Percentiles rank a stretch among this genome's conserved stretches.
Evolutionary conservation across 64 coral and sea anemone species (phyloP).

Genomic region (Actinia equina): DNA sequence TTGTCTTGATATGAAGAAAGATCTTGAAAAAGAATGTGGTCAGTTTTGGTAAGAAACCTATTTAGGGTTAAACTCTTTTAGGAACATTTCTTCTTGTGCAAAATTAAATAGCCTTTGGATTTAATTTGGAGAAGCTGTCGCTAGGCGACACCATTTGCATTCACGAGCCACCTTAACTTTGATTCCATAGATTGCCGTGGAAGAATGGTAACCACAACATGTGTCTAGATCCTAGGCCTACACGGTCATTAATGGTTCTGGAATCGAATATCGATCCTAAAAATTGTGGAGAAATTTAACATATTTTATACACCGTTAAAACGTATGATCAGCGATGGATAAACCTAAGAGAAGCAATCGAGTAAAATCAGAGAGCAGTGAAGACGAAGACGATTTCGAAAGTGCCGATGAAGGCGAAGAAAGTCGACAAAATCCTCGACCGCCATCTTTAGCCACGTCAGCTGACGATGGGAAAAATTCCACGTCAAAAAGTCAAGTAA

Average conservation of each 20-base stretch:
- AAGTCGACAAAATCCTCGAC: background rate
- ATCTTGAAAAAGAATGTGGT: too few species aligned
- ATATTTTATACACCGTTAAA: background rate
- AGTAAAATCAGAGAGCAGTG: slow-evolving; percentile 55
- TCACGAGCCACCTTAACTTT: background rate
- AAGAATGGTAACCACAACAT: slow-evolving; percentile 19
- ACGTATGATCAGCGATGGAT: background rate
- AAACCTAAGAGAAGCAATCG: background rate
- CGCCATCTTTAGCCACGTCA: slow-evolving; percentile 80
- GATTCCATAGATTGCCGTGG: background rate
- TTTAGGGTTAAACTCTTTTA: too few species aligned
- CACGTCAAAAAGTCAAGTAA: slow-evolving; percentile 54
- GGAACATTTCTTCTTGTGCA: too few species aligned
- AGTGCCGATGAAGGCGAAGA: slow-evolving; percentile 98
- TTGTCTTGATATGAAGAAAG: too few species aligned
- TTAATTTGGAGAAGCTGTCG: background rate
- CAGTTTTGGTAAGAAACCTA: too few species aligned
- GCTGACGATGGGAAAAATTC: slow-evolving; percentile 55
- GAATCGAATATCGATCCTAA: background rate
- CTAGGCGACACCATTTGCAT: background rate
- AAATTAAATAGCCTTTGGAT: background rate
- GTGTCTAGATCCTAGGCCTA: background rate
- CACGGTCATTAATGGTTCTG: background rate
- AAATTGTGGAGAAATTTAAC: background rate
- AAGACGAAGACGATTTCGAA: slow-evolving; percentile 94